Evolutionary conservation across 2,113 vertebrate genomes (phyloP), one percentile per base, ranked within the genome.

Genomic region (Axis porcinus): DNA sequence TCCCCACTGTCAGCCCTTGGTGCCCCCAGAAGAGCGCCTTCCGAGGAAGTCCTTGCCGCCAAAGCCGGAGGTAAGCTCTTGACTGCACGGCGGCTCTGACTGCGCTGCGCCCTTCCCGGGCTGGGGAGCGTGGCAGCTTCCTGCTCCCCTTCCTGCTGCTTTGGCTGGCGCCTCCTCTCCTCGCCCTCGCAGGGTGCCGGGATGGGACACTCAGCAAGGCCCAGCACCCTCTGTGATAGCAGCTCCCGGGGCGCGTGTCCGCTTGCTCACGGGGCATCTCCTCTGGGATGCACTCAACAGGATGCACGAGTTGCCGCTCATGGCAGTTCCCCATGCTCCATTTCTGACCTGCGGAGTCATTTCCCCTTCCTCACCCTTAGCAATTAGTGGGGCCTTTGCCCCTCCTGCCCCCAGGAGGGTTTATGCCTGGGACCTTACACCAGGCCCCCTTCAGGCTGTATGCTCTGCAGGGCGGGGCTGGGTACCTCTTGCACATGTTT

Each of bases 271-370:
- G 19, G 64, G 43, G 16, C 3, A 55, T 25, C 58, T 3, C 64
- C 19, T 30, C 52, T 1, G 40, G 54, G 25, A 8, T 0, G 50
- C 12, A 15, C 0, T 3, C 0, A 3, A 11, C 28, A 28, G 62
- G 70, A 15, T 4, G 16, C 57, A 1, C 12, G 2, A 6, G 4
- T 6, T 14, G 25, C 33, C 0, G 54, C 33, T 81, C 57, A 0
- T 25, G 1, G 13, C 3, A 3, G 15, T 3, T 2, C 40, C 40
- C 17, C 5, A 0, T 0, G 7, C 50, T 50, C 28, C 9, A 4
- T 2, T n/a, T 60, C 27, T 17, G 27, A 11, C 0, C 3, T 6
- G 25, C 6, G 14, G 0, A 15, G 11, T 16, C 36, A 7, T 25
- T 12, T 33, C 5, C 3, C 14, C n/a, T 70, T 64, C 8, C 25